phyloP scores from a whole-genome alignment of 2,888 invertebrate species.

The Drosophila sordidula region DNA sequence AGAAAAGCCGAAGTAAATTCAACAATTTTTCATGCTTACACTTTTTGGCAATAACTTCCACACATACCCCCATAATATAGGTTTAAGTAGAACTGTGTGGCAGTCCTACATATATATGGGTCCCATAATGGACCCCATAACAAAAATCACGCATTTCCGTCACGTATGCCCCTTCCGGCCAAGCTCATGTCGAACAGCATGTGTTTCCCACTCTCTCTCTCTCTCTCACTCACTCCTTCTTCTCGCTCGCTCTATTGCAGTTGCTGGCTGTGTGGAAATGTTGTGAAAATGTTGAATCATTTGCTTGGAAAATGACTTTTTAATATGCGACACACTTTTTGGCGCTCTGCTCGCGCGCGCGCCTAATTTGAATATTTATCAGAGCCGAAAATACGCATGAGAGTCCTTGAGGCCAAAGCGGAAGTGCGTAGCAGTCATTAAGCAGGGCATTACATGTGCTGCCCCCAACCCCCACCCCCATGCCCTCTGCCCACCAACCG shows the following conservation, averaged over 20 bases:
- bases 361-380: constrained; percentile 72
- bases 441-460: constrained; percentile 62
- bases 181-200: constrained; percentile 75
- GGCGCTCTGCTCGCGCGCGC: constrained; percentile 20
- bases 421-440: constrained; percentile 79
- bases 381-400: constrained; percentile 53
- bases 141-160: constrained; percentile 83
- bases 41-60: constrained; percentile 4
- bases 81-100: no score
- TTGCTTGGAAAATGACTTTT: constrained; percentile 82
- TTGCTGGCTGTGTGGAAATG: background rate
- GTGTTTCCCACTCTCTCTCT: constrained; percentile 43
- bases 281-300: constrained; percentile 71
- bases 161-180: constrained; percentile 79
- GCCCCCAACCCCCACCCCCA: background rate
- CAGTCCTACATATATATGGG: background rate
- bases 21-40: constrained; percentile 42
- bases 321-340: constrained; percentile 80
- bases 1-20: constrained; percentile 11
- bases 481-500: background rate
- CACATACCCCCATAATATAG: background rate
- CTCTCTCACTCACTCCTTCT: constrained; percentile 1
- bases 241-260: background rate
- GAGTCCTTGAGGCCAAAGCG: constrained; percentile 58
- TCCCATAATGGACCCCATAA: constrained; percentile 52